Base-by-base conservation (phyloP, 2,113 vertebrate species). In the Irena cyanogastra region DNA sequence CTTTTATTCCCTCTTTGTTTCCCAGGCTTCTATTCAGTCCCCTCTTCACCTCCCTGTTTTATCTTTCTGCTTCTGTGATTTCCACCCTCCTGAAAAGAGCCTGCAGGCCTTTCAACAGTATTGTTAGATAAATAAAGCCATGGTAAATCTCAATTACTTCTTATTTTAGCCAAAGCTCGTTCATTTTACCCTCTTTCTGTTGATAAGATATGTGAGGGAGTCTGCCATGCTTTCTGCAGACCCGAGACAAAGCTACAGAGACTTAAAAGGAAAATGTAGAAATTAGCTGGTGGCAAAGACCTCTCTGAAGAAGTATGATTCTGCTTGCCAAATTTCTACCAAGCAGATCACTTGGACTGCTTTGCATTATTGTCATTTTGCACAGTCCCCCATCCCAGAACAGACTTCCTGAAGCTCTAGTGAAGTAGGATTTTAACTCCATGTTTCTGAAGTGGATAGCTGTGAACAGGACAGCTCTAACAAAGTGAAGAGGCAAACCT, bases 161-260 rank as follows among this genome's bases (percentile, higher is more conserved):
- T 35, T 63, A 30, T 53, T 69, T 60, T 31, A 61, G 52, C 5
- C 23, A 28, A 93, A 65, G 47, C 3, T 31, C 14, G 30, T 16
- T 65, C 10, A 16, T 35, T 70, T 95, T 95, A 97, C 91, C 75
- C 89, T 31, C 35, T 89, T 44, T 95, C 89, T 1, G 8, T 90
- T 24, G 50, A 19, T 3, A 72, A 60, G 17, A 26, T 69, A 87
- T 6, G 16, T 74, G 71, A 96, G 83, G 27, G 89, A 85, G n/a
- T 94, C 94, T 33, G 93, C 42, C 35, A 69, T 2, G 3, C n/a
- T 81, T 42, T 96, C 96, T 96, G 95, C 78, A 31, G 63, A 94
- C 83, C 6, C 15, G 33, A 11, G 80, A 83, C 66, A 97, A 88
- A 86, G 89, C 56, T 81, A 69, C 70, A 60, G 94, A 54, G 26